Conservation (phyloP, 2,797 vertebrate genomes). For the Meda fulgida region DNA sequence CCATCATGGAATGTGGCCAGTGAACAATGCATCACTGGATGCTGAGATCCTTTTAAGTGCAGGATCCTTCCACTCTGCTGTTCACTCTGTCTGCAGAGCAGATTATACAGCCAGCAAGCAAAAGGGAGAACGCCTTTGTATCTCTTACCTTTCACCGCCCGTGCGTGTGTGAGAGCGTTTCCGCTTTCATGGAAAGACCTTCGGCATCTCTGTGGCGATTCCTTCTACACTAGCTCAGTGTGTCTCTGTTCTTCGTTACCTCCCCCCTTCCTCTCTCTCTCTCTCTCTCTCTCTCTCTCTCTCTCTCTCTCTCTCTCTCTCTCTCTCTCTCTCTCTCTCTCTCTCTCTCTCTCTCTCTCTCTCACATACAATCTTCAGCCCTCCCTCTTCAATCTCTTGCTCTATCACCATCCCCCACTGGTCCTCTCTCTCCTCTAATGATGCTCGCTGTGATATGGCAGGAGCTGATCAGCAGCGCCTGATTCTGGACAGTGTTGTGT, state of each 20-base stretch:
- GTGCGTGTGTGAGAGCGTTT: conserved; percentile 39
- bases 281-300: too few species aligned
- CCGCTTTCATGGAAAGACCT: conserved; percentile 51
- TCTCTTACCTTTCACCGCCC: conserved; percentile 54
- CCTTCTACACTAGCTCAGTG: conserved; percentile 45
- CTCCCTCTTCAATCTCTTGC: conserved; percentile 35
- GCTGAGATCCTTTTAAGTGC: conserved; percentile 41
- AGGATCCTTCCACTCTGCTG: conserved; percentile 46
- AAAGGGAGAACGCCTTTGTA: conserved; percentile 48
- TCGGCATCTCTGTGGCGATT: conserved; percentile 25
- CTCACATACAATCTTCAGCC: conserved; percentile 41
- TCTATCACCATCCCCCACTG: conserved; percentile 35
- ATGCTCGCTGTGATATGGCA: conserved; percentile 16
- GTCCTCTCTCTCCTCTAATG: conserved; percentile 19
- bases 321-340: not conserved
- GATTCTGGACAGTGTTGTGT: not conserved
- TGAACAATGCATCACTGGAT: conserved; percentile 33
- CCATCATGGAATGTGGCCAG: conserved; percentile 25
- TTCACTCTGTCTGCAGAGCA: conserved; percentile 44
- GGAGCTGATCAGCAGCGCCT: conserved; percentile 5
- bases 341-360: conserved; percentile 1
- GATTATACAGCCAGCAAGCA: conserved; percentile 49
- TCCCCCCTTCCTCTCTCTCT: conserved; percentile 14
- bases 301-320: too few species aligned
- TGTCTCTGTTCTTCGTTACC: conserved; percentile 30